phyloP scores from a whole-genome alignment of 1,140 invertebrate species.

The Drosophila sturtevanti region DNA sequence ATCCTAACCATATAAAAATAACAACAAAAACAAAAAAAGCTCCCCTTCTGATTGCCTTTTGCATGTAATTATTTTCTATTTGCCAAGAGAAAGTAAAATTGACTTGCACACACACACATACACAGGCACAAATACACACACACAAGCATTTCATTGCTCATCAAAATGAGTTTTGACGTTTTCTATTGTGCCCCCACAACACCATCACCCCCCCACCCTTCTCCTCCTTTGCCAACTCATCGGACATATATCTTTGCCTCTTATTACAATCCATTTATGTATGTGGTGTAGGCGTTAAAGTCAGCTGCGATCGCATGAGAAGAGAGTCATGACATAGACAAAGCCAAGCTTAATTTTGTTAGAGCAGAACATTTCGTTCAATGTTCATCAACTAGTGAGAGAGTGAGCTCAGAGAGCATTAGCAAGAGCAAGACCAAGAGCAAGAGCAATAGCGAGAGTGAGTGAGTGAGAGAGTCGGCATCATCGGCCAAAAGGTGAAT shows the following conservation, averaged over 20 bases:
- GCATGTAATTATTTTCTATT: constrained; percentile 73
- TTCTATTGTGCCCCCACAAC: constrained; percentile 54
- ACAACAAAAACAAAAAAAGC: constrained; percentile 16
- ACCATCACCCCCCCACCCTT: not conserved
- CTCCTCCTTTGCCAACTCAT: constrained; percentile 1
- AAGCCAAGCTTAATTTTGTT: constrained; percentile 16
- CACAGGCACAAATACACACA: constrained; percentile 30
- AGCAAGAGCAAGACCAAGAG: constrained; percentile 5
- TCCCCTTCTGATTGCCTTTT: constrained; percentile 50
- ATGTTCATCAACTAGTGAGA: not conserved
- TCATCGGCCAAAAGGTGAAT: constrained; percentile 67
- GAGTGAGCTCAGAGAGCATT: constrained; percentile 5
- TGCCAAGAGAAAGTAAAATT: constrained; percentile 74
- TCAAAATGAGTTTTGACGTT: constrained; percentile 69
- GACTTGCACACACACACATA: constrained; percentile 18
- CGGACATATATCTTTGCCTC: constrained; percentile 4
- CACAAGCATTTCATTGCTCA: constrained; percentile 60
- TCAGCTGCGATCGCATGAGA: constrained; percentile 38
- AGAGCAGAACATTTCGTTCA: constrained; percentile 25
- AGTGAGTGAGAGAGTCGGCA: constrained; percentile 8
- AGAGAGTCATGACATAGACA: constrained; percentile 22
- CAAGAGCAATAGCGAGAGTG: constrained; percentile 19
- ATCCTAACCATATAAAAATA: not conserved
- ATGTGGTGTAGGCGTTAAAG: constrained; percentile 61
- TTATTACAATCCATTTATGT: constrained; percentile 10